A percentile compares a stretch with the other conserved stretches of the same genome.
Conservation (phyloP, 1,140 invertebrate species). For the Berghia stephanieae region DNA sequence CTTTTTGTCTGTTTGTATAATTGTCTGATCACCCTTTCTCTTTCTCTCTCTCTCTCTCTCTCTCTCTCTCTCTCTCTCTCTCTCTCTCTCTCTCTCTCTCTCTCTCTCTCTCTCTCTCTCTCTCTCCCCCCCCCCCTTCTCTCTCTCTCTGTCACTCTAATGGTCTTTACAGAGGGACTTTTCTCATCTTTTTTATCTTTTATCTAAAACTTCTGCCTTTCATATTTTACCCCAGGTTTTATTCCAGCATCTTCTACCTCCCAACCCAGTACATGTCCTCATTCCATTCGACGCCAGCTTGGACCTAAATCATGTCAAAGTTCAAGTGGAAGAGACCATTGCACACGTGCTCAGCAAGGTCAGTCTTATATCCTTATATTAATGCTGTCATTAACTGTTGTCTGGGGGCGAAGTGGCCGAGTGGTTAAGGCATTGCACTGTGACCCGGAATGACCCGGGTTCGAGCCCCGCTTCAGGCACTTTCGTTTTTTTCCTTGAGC, state of each 20-base stretch:
- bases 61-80: background rate
- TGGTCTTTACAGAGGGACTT: too few species aligned
- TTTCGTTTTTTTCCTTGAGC: too few species aligned
- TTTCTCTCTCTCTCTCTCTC: too few species aligned
- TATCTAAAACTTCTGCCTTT: background rate
- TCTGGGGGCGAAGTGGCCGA: too few species aligned
- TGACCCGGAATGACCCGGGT: too few species aligned
- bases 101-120: background rate
- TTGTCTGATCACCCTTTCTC: background rate
- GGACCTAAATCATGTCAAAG: constrained; percentile 24
- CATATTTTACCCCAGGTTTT: constrained; percentile 28
- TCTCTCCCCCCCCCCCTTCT: background rate
- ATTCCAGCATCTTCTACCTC: constrained; percentile 36
- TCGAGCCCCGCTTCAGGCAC: too few species aligned
- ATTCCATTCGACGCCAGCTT: constrained; percentile 33
- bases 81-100: constrained; percentile 8
- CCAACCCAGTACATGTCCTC: constrained; percentile 34
- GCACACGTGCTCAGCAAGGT: constrained; percentile 42
- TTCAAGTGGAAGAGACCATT: constrained; percentile 36
- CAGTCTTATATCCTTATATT: background rate
- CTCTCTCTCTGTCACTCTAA: background rate
- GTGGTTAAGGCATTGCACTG: too few species aligned
- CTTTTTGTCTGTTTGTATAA: background rate
- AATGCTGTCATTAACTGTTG: background rate
- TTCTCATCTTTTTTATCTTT: background rate